Conservation (phyloP, 2,797 vertebrate species). For the Cirrhinus mrigala region DNA sequence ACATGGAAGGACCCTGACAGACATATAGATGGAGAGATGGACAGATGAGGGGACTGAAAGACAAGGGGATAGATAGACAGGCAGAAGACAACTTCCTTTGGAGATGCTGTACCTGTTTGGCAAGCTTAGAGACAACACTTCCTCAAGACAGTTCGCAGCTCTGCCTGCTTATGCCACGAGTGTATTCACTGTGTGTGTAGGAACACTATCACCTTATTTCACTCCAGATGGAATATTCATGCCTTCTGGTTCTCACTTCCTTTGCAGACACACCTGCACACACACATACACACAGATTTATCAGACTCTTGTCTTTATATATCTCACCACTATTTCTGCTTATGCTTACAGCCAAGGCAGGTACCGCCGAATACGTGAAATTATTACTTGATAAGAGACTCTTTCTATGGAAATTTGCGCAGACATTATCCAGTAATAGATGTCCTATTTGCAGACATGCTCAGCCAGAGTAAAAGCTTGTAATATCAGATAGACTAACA, state of each 20-base stretch:
- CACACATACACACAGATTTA: conserved; percentile 14
- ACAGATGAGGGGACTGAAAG: background rate
- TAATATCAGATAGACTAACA: background rate
- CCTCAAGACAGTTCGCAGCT: background rate
- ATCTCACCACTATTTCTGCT: conserved; percentile 12
- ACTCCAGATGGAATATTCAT: conserved; percentile 37
- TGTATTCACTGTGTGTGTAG: background rate
- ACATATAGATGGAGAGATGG: conserved; percentile 6
- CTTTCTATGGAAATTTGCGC: conserved; percentile 1
- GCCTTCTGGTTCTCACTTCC: conserved; percentile 27
- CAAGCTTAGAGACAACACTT: background rate
- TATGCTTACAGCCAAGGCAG: background rate
- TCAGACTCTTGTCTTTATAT: conserved; percentile 18
- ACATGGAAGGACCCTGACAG: conserved; percentile 34
- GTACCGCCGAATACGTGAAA: background rate
- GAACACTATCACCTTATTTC: conserved; percentile 22
- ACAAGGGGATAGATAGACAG: conserved; percentile 12
- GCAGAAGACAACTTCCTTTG: background rate
- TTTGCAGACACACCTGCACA: conserved; percentile 18
- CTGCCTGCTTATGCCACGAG: conserved; percentile 16
- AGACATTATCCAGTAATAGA: conserved; percentile 4
- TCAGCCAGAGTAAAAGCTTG: background rate
- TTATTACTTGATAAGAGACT: conserved; percentile 8
- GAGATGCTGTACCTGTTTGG: conserved; percentile 1
- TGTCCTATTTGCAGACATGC: background rate